These are phyloP conservation scores for Andrena dorsata DNA, from an alignment of 2,888 invertebrate genomes.

Conservation along the genomic window DNA sequence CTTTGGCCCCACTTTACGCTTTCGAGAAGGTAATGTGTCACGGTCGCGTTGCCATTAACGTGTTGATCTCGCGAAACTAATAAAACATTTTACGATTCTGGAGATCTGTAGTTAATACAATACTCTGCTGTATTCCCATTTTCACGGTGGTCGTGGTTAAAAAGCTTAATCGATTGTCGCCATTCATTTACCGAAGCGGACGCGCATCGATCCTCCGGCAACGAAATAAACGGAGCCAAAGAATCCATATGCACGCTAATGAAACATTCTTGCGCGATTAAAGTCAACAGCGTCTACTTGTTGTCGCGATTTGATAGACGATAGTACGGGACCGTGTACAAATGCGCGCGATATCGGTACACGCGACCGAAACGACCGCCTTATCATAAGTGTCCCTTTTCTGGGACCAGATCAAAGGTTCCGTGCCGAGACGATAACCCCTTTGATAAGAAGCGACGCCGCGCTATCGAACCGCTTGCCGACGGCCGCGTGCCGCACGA, in stretches of 20 bases:
- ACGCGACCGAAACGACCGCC: background rate
- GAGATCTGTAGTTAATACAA: background rate
- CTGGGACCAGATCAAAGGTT: background rate
- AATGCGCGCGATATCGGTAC: too few species aligned
- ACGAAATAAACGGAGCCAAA: too few species aligned
- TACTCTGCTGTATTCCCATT: background rate
- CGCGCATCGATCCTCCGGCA: too few species aligned
- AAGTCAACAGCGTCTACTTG: too few species aligned
- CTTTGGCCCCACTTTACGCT: background rate
- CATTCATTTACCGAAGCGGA: too few species aligned
- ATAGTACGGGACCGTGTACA: too few species aligned
- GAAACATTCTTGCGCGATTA: too few species aligned
- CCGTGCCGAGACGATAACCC: background rate
- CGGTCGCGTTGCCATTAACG: background rate
- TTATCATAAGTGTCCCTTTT: background rate
- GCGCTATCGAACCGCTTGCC: slow-evolving; percentile 16
- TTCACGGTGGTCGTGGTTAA: too few species aligned
- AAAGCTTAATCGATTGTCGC: too few species aligned
- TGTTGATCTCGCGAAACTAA: background rate
- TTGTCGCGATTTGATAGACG: too few species aligned
- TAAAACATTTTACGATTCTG: background rate
- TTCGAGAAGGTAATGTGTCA: background rate
- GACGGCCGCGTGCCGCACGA: background rate
- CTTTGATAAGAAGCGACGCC: slow-evolving; percentile 39
- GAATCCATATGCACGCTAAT: too few species aligned